phyloP scores from a whole-genome alignment of 2,797 vertebrate genomes.

The Mastacembelus armatus region DNA sequence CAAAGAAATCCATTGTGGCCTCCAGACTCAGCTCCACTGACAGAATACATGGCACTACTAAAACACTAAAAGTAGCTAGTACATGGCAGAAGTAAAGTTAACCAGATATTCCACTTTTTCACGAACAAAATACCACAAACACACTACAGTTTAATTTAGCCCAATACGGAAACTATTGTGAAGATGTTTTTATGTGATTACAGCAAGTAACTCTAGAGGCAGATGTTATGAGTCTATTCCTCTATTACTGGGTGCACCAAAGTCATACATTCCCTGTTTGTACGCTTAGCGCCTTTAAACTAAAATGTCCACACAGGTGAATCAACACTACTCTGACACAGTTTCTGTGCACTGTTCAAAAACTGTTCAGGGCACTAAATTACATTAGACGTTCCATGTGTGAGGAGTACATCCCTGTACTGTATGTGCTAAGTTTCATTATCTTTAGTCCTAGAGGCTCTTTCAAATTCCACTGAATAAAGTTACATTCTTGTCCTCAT shows the following conservation, averaged over 20 bases:
- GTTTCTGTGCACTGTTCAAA: neutral
- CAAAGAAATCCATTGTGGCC: slow-evolving; percentile 40
- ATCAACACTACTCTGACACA: too few species aligned
- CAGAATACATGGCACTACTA: neutral
- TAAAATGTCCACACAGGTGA: too few species aligned
- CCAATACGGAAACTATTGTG: too few species aligned
- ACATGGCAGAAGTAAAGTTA: neutral
- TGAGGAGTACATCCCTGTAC: neutral
- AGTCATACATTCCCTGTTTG: too few species aligned
- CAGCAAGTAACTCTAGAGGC: too few species aligned
- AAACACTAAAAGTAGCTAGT: neutral
- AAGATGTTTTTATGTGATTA: too few species aligned
- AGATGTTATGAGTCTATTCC: too few species aligned
- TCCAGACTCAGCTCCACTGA: slow-evolving; percentile 9
- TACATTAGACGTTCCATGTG: neutral
- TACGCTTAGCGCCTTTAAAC: too few species aligned
- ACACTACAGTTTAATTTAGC: neutral
- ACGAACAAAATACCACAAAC: neutral
- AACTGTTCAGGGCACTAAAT: neutral
- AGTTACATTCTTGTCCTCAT: slow-evolving; percentile 4
- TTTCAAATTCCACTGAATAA: neutral
- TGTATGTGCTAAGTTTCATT: neutral
- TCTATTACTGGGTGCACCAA: too few species aligned
- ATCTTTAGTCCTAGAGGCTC: neutral
- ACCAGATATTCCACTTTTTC: neutral